Percentiles rank a stretch among this genome's conserved stretches.
Evolutionary conservation across 2,797 vertebrate species (phyloP).

Genomic region (Ceryle rudis): DNA sequence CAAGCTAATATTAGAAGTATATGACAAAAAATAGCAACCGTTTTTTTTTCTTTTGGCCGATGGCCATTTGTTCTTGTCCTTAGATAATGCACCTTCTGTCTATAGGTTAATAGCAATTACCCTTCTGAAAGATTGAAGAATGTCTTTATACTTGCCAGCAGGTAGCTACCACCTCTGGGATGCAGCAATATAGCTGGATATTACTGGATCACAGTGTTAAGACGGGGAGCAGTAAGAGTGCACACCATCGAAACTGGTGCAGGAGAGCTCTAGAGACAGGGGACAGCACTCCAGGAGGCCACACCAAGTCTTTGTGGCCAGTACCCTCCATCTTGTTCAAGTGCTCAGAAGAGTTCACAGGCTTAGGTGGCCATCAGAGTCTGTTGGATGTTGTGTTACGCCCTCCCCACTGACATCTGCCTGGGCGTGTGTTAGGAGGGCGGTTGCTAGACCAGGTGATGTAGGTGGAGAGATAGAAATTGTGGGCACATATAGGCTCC

Average conservation of each 20-base stretch:
- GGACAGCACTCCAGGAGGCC: not conserved
- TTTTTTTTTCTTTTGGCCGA: not conserved
- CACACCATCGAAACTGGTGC: rapidly evolving
- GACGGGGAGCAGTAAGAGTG: not conserved
- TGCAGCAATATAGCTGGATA: not conserved
- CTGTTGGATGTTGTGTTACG: not conserved
- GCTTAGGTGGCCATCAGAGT: not conserved
- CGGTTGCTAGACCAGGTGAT: not conserved
- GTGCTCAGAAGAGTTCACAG: rapidly evolving
- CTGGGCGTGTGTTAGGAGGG: not conserved
- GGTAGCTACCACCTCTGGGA: not conserved
- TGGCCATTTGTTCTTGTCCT: not conserved
- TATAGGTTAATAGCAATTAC: not conserved
- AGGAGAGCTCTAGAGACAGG: not conserved
- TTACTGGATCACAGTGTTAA: not conserved
- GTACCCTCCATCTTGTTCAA: not conserved
- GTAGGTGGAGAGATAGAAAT: not conserved
- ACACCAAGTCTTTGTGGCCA: rapidly evolving
- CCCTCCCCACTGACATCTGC: not conserved
- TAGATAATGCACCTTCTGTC: not conserved
- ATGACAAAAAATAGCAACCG: not conserved
- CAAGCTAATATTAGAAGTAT: not conserved
- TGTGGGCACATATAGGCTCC: not conserved
- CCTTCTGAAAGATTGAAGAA: not conserved
- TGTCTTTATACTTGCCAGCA: not conserved